phyloP scores from a whole-genome alignment of 2,888 invertebrate species.

The Coremacera marginata region DNA sequence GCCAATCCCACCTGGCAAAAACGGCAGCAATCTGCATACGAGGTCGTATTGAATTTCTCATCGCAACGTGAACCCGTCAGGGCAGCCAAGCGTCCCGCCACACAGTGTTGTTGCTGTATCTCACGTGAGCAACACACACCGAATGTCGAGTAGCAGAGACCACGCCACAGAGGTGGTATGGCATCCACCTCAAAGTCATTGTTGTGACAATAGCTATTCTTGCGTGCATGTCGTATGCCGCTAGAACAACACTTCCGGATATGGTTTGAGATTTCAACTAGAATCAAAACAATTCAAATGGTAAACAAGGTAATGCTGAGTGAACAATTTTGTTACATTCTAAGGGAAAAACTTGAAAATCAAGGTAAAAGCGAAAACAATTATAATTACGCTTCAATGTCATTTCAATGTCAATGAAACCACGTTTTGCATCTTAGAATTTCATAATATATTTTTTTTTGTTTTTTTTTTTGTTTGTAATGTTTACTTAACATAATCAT shows the following conservation, averaged over 20 bases:
- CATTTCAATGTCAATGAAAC: too few relatives aligned
- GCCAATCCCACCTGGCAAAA: constrained; percentile 76
- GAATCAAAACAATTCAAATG: constrained; percentile 8
- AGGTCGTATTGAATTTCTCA: constrained; percentile 53
- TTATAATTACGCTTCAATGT: not conserved
- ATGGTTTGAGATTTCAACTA: constrained; percentile 57
- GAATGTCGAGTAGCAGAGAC: constrained; percentile 74
- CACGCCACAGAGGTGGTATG: constrained; percentile 73
- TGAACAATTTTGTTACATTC: too few relatives aligned
- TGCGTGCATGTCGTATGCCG: constrained; percentile 71
- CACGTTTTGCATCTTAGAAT: too few relatives aligned
- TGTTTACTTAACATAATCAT: too few relatives aligned
- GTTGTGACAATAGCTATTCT: constrained; percentile 70
- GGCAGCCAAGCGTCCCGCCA: constrained; percentile 62
- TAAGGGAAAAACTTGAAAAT: not conserved
- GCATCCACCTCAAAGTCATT: constrained; percentile 71
- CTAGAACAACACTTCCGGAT: constrained; percentile 71
- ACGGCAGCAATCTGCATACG: constrained; percentile 74
- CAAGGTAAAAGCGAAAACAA: not conserved
- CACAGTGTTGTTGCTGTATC: constrained; percentile 67
- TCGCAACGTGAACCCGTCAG: constrained; percentile 61
- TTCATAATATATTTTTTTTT: too few relatives aligned
- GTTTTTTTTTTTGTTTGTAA: too few relatives aligned
- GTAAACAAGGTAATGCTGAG: too few relatives aligned
- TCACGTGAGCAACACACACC: constrained; percentile 76